These are phyloP conservation scores for Mesaphorura yosii DNA, from an alignment of 1,140 invertebrate genomes.

Conservation along the genomic window DNA sequence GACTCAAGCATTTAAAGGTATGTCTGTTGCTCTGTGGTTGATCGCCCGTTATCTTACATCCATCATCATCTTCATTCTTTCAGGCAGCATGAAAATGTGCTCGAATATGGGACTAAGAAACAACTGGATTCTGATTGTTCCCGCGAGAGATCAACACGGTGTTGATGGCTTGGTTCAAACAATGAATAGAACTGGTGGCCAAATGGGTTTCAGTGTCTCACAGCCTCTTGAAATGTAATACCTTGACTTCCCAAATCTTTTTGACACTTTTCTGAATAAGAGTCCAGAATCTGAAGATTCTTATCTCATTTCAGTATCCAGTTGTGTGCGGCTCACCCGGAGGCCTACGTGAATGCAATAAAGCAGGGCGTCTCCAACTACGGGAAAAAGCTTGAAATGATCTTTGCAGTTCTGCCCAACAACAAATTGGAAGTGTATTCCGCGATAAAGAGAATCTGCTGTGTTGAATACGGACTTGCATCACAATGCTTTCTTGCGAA, in stretches of 20 bases:
- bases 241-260: background rate
- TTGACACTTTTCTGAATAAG: background rate
- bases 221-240: constrained; percentile 10
- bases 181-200: constrained; percentile 10
- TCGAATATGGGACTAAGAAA: too few relatives aligned
- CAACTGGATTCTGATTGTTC: constrained; percentile 37
- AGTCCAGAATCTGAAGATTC: too few relatives aligned
- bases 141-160: constrained; percentile 5
- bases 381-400: constrained; percentile 44
- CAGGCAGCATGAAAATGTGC: too few relatives aligned
- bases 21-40: background rate
- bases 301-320: background rate
- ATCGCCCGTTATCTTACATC: too few relatives aligned
- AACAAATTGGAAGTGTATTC: constrained; percentile 60
- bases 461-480: constrained; percentile 45
- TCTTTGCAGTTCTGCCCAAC: constrained; percentile 55
- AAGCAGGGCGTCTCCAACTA: constrained; percentile 43
- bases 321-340: constrained; percentile 31
- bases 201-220: constrained; percentile 3
- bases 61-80: too few relatives aligned
- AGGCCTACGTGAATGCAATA: constrained; percentile 38
- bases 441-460: constrained; percentile 74
- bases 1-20: constrained; percentile 8
- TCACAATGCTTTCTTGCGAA: constrained; percentile 8
- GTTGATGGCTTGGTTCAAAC: constrained; percentile 10